Base-by-base conservation (phyloP, 92 coral and sea anemone genomes). In the Siderastrea siderea region DNA sequence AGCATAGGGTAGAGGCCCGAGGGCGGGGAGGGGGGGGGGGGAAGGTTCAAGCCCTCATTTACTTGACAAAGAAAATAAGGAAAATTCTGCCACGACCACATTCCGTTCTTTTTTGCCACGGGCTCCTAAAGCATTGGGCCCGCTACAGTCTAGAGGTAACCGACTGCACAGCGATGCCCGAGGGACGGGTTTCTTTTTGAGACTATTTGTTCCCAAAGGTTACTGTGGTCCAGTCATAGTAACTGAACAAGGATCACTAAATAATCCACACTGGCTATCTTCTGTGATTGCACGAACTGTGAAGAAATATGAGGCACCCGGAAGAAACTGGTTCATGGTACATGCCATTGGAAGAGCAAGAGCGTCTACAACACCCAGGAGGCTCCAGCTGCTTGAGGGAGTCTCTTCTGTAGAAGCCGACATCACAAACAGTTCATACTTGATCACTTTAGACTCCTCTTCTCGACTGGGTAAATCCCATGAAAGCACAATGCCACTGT, bases 341-440 rank as follows among this genome's bases (percentile, higher is more conserved):
- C 89, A 85, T 8, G 89, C 89, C 89, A 85, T 77, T 12, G 89
- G 89, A 57, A 85, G 84, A 55, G 76, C 76, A 52, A 85, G 89
- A 5, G 89, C 89, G 61, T 77, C 84, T 47, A 85, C 77, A 12
- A 17, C 59, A 44, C 84, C 89, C 55, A 85, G 54, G 2, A 72
- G 73, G 71, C 45, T 69, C 89, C 89, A 85, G 12, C 43, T 3
- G 13, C 12, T 66, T n/a, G 59, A 65, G 10, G 64, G n/a, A 59
- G 19, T 64, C 10, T 72, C 16, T 58, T 72, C 79, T 10, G 60
- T 59, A 1, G 87, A 15, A 47, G 68, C 73, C 43, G 87, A 60
- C 72, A 50, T 73, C 47, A 74, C 87, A 74, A 57, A 84, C 45
- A 84, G 71, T 44, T 84, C 87, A 74, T 84, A 84, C 81, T 84